Base-by-base conservation (phyloP, 2,888 invertebrate genomes). In the Cryptocheilus praepositus region DNA sequence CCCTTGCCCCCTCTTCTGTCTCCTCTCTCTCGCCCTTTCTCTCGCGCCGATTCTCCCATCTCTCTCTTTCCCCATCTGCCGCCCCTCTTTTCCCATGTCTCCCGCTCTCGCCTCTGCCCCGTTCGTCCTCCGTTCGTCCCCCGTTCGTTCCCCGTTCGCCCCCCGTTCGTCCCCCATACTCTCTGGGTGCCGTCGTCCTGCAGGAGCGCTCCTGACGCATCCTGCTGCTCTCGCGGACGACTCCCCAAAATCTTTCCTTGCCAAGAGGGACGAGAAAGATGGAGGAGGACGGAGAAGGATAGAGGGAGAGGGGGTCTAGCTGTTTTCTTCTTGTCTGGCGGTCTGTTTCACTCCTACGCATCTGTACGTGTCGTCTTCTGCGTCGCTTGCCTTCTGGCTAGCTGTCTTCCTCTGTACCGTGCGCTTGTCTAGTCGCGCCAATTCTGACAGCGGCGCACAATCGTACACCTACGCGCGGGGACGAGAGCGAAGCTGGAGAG, bases 171-270 rank as follows among this genome's bases (percentile, higher is more conserved):
- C 61, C 62, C 61, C 60, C 71, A 68, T n/a, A n/a, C 25, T 62
- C 62, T 63, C 70, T 67, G 52, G 62, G 67, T 77, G 79, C 75
- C 81, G 77, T 83, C 80, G 82, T 83, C 83, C 83, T 83, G 78
- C 80, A 81, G 84, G 82, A 85, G 82, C 78, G 75, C 68, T 77
- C 71, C 77, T 73, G 72, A 67, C 74, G 62, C 67, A 68, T 73
- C 55, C 61, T 61, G 49, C 49, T 60, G 55, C 61, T 57, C 56
- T 46, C 71, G 72, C 72, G 61, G 59, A 58, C 67, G 64, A 61
- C 66, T 68, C 70, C 72, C 46, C 43, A 7, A n/a, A 11, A 2
- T 15, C 7, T 57, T 63, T n/a, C 13, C 45, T 55, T 49, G 49
- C 1, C 16, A n/a, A 49, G 36, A 36, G 36, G 25, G 25, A 25